Evolutionary conservation across 2,888 invertebrate species (phyloP), one percentile per base, ranked within the genome.

Genomic region (Pterostichus niger): DNA sequence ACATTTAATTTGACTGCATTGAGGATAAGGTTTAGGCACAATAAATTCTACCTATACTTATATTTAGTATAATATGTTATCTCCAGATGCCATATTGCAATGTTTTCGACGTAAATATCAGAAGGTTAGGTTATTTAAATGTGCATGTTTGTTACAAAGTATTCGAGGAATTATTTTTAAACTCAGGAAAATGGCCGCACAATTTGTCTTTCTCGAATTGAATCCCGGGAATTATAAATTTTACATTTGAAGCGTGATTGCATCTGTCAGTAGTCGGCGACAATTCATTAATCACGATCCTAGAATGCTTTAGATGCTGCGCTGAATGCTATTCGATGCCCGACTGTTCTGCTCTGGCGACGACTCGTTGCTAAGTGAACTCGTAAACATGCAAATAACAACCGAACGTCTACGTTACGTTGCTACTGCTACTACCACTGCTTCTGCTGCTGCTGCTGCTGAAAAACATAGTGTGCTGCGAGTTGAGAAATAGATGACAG

Each of bases 311-410:
- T 13, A 52, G 75, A 75, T 54, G 75, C 11, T 52, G 49, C 49
- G 49, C 35, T 64, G 75, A 75, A 15, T 46, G 64, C 33, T 64
- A n/a, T 31, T 59, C 68, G 40, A 10, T 73, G 17, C 49, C 15
- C 64, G 4, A n/a, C 64, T n/a, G 33, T 31, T 64, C 35, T n/a
- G 31, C 49, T 11, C 13, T 59, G 40, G 40, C 64, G 31, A 15
- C 13, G 13, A 40, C 40, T 71, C 68, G 61, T 59, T 78, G 33
- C 44, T 78, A 78, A 78, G 78, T 61, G 78, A 77, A 78, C 78
- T 56, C 78, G 78, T 78, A 78, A 78, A 78, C 78, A 78, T 78
- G 78, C 78, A 78, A 78, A 78, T 78, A 78, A 78, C 78, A 78
- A 78, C 44, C 40, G 75, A 61, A 71, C 40, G 64, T 35, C 11